A percentile compares a stretch with the other conserved stretches of the same genome.
phyloP scores from a whole-genome alignment of 2,888 invertebrate species.

The Tinea trinotella region DNA sequence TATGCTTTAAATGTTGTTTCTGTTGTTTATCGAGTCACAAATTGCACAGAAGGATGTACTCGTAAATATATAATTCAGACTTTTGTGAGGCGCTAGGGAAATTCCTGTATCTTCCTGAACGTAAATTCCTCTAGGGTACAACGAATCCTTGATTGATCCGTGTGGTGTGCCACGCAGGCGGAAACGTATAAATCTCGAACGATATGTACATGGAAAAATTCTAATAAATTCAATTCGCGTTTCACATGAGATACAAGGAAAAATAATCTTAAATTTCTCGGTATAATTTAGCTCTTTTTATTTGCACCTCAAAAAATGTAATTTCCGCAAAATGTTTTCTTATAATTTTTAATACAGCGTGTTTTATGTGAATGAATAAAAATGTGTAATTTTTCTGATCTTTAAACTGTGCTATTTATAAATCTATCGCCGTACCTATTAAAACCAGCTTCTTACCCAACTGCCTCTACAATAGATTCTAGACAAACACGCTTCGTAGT shows the following conservation, averaged over 20 bases:
- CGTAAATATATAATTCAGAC: not conserved
- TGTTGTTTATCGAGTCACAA: not conserved
- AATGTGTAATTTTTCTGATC: too few relatives aligned
- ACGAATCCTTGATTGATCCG: constrained; percentile 13
- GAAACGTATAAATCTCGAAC: not conserved
- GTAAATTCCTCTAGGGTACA: constrained; percentile 4
- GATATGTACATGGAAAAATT: not conserved
- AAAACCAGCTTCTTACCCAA: not conserved
- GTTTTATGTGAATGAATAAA: too few relatives aligned
- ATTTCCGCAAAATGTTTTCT: not conserved
- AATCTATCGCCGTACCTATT: too few relatives aligned
- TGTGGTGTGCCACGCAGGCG: not conserved
- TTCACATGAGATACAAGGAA: not conserved
- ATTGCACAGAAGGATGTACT: not conserved
- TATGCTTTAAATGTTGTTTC: not conserved
- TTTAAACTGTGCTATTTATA: too few relatives aligned
- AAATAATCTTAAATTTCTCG: not conserved
- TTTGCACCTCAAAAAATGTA: too few relatives aligned
- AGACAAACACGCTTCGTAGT: not conserved
- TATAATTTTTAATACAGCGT: too few relatives aligned
- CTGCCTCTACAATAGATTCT: not conserved
- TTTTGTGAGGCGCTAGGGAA: constrained; percentile 15
- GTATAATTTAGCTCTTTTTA: not conserved
- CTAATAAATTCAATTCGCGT: constrained; percentile 3
- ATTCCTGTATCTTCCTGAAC: constrained; percentile 6